A percentile compares a stretch with the other conserved stretches of the same genome.
phyloP scores from a whole-genome alignment of 2,797 vertebrate genomes.

The Acrossocheilus wenchowensis region DNA sequence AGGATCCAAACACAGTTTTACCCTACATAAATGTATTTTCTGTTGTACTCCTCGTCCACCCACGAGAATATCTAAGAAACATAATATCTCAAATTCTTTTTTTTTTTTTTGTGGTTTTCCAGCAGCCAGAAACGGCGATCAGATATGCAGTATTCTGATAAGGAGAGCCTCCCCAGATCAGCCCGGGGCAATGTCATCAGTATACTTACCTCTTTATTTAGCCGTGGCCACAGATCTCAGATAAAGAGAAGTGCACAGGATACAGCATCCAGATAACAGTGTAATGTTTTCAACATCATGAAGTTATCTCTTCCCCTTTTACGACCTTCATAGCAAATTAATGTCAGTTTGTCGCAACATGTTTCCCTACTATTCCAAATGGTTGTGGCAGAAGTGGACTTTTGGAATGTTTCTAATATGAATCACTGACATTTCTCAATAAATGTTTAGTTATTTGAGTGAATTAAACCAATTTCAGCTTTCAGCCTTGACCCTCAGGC shows the following conservation, averaged over 20 bases:
- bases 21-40: too few relatives aligned
- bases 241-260: conserved; percentile 55
- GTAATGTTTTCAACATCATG: conserved; percentile 59
- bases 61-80: too few relatives aligned
- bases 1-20: too few relatives aligned
- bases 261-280: conserved; percentile 58
- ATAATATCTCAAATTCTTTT: too few relatives aligned
- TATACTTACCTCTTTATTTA: conserved; percentile 62
- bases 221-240: conserved; percentile 56
- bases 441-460: neutral
- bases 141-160: conserved; percentile 58
- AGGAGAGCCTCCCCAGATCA: conserved; percentile 53
- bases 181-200: conserved; percentile 58
- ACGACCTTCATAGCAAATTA: conserved; percentile 61
- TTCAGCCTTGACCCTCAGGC: neutral
- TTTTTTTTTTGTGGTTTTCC: neutral
- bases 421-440: conserved; percentile 5
- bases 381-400: neutral
- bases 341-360: conserved; percentile 9
- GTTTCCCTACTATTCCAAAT: neutral
- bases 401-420: neutral
- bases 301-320: conserved; percentile 57
- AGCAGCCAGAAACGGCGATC: conserved; percentile 50
- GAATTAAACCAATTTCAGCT: neutral
- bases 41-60: too few relatives aligned